Base-by-base conservation (phyloP, 2,888 invertebrate genomes). In the Leptopilina myrica region DNA sequence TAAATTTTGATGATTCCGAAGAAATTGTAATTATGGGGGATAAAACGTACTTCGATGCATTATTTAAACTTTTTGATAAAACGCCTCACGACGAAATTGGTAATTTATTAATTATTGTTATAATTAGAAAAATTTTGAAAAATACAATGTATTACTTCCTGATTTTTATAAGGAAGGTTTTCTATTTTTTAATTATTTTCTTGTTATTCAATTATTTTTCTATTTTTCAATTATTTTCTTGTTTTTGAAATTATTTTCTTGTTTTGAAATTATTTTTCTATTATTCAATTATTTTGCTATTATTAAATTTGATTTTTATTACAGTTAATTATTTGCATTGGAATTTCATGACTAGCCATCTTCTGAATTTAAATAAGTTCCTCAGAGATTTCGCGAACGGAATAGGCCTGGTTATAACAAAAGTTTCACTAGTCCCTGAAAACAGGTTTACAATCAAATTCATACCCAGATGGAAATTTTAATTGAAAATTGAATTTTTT, bases 41-140 rank as follows among this genome's bases (percentile, higher is more conserved):
- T 43, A 75, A 26, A 26, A 33, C 59, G n/a, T 84, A 83, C 67
- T 40, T 84, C 7, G 20, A 14, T 0, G 76, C 76, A 46, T 76
- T 84, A 6, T 78, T 79, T 14, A 11, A 46, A 9, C 69, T 84
- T 49, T 79, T 84, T n/a, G 64, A 69, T 6, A 56, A 69, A 33
- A 83, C 84, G 3, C 75, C 81, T 26, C 59, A 56, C 73, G 62
- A 76, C 6, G 59, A 76, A 1, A 78, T 81, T 77, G 79, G 81
- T 81, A 79, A 62, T n/a, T n/a, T n/a, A n/a, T n/a, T n/a, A n/a
- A n/a, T 33, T 33, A 33, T 33, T 33, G 33, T 33, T 33, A 33
- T 33, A 33, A 33, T 62, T 15, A 1, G 1, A 15, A 5, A 20
- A 15, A 62, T 62, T 59, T 59, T 59, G 1, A 59, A 59, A 62